Evolutionary conservation across 1,140 invertebrate genomes (phyloP), one percentile per base, ranked within the genome.

Genomic region (Acromyrmex echinatior): DNA sequence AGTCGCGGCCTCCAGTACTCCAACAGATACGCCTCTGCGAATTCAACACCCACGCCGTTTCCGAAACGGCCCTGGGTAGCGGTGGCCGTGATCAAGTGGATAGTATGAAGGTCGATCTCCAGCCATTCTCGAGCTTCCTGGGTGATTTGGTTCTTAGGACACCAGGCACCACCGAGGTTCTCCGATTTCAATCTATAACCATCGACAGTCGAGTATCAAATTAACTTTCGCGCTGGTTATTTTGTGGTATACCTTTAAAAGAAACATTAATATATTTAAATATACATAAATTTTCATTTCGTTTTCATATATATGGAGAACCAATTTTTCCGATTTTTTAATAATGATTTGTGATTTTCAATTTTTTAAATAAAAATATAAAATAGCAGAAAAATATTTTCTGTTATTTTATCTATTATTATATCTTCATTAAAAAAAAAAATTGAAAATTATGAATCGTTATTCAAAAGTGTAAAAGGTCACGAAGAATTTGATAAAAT

Each of bases 61-160:
- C 98, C 98, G 94, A 98, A 98, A 65, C 98, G 96, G 60, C 98
- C 98, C 94, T 98, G 98, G 21, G 97, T 98, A 93, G 97, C 98
- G 14, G 98, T 97, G n/a, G 96, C 97, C 21, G 97, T 98, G 92
- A 98, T 97, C 92, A 98, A 96, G 93, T 97, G 97, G 51, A 98
- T 96, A 65, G 95, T 94, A 86, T 96, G 96, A 81, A 98, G 95
- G 94, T 98, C 97, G 82, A 98, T 97, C 93, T 97, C 97, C 53
- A 98, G 94, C 97, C 97, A 98, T 95, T 98, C 98, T 58, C 96
- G 96, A 0, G 97, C 96, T 92, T 97, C 97, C 58, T 96, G 96
- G 60, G 97, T 97, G 82, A 98, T 97, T 92, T 97, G 97, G 78
- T 96, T 96, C 91, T 97, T 96, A 10, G 98, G 98, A 95, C 98